Base-by-base conservation (phyloP, 2,113 vertebrate species). In the Cynocephalus volans region DNA sequence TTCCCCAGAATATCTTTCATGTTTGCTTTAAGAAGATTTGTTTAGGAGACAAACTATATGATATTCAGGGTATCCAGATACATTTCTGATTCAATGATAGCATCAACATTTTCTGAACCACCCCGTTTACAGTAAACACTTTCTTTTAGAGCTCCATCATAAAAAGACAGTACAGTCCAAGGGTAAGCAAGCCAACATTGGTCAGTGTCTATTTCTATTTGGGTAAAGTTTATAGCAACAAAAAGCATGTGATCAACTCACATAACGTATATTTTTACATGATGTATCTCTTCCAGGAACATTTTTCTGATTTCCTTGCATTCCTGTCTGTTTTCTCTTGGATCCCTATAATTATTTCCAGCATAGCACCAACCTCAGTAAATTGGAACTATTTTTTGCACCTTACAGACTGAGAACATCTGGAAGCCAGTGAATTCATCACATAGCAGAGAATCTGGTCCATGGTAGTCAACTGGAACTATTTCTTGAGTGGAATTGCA, bases 1-100 rank as follows among this genome's bases (percentile, higher is more conserved):
- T 92, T 93, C 88, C 90, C 70, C 45, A 95, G 98, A 97, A 94
- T 58, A 91, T 60, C 85, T 79, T 95, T 96, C 72, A 94, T 97
- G 88, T 84, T 52, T 90, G 70, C 85, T 94, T 87, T 56, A 92
- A 62, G 50, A 54, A 96, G 90, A 97, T 96, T 96, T 97, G 11
- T 98, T 97, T 97, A 93, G 90, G 60, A 87, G 91, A 48, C 12
- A 92, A 82, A 84, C 86, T 80, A 56, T 75, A 56, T 24, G 33
- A 14, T 94, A 82, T 9, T 48, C 12, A 3, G 48, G n/a, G 2
- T 85, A 90, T 84, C 11, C 89, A 96, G 81, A 94, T 58, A 64
- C 12, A 90, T 88, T 81, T 85, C 4, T 73, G 88, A 73, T 90
- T 93, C 62, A 50, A 24, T 93, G 65, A 73, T 33, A 45, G 26